These are phyloP conservation scores for Drosophila dives DNA, from an alignment of 2,888 invertebrate species.

Conservation along the genomic window DNA sequence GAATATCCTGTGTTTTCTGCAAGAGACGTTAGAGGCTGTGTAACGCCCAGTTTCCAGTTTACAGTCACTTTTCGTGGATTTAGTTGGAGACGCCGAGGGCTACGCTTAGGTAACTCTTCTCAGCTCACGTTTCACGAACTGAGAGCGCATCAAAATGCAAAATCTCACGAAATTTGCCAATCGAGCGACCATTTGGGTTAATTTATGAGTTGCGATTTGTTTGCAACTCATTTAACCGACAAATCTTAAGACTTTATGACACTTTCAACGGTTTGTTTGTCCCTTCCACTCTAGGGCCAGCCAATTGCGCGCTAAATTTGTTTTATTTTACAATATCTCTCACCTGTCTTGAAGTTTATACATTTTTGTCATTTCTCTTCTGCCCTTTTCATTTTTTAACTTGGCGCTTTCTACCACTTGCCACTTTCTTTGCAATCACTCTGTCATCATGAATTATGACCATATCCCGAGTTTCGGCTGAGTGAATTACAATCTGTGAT, in stretches of 20 bases:
- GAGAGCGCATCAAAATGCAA: slow-evolving; percentile 79
- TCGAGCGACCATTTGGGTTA: slow-evolving; percentile 74
- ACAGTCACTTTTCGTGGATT: slow-evolving; percentile 9
- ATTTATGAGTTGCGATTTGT: slow-evolving; percentile 76
- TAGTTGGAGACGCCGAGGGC: slow-evolving; percentile 41
- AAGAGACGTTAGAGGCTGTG: slow-evolving; percentile 26
- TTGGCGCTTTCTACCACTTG: slow-evolving; percentile 50
- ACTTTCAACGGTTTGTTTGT: slow-evolving; percentile 57
- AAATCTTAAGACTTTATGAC: slow-evolving; percentile 72
- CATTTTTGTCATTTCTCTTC: slow-evolving; percentile 12
- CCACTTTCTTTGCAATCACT: slow-evolving; percentile 37
- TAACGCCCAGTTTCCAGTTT: slow-evolving; percentile 60
- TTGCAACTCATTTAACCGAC: slow-evolving; percentile 68
- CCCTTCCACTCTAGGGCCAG: slow-evolving; percentile 39
- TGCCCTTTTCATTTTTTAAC: slow-evolving; percentile 20
- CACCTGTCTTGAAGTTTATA: slow-evolving; percentile 45
- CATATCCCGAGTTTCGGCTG: slow-evolving; percentile 14
- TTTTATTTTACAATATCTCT: slow-evolving; percentile 47
- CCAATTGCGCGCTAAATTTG: slow-evolving; percentile 74
- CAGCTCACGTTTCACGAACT: slow-evolving; percentile 69
- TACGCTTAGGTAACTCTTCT: slow-evolving; percentile 77
- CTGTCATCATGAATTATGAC: slow-evolving; percentile 32
- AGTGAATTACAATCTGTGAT: neutral
- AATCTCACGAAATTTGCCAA: slow-evolving; percentile 83
- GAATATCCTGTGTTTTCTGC: slow-evolving; percentile 9